These are phyloP conservation scores for Talpa occidentalis DNA, from an alignment of 2,113 vertebrate genomes.

Conservation along the genomic window DNA sequence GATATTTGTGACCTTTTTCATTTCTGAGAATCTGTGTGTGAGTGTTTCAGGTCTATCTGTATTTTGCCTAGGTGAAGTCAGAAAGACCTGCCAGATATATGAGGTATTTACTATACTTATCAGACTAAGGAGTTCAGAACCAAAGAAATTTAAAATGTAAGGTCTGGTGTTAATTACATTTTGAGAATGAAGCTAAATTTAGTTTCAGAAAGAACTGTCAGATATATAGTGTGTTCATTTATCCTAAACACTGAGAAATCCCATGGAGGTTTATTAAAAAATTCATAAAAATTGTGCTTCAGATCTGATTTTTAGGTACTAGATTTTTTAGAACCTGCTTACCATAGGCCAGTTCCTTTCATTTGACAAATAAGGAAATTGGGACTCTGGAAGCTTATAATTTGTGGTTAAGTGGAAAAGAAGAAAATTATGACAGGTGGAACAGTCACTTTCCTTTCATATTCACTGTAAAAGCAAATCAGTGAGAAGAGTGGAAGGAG, in stretches of 20 bases:
- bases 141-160: neutral
- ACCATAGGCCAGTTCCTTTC: conserved; percentile 15
- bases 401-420: conserved; percentile 48
- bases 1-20: neutral
- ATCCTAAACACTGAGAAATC: neutral
- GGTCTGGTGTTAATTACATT: conserved; percentile 1
- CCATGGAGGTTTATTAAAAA: neutral
- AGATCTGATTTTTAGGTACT: conserved; percentile 18
- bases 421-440: neutral
- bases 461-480: conserved; percentile 22
- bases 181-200: conserved; percentile 1
- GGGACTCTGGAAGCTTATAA: neutral
- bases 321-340: conserved; percentile 39
- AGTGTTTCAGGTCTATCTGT: neutral
- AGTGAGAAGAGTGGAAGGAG: conserved; percentile 22
- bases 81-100: conserved; percentile 16
- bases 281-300: conserved; percentile 17
- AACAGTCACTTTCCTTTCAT: conserved; percentile 57
- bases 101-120: neutral
- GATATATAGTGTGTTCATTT: neutral
- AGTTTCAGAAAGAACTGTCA: neutral
- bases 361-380: conserved; percentile 60
- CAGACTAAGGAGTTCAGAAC: neutral
- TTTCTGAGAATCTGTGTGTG: neutral
- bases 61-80: conserved; percentile 32